Percentiles rank a stretch among this genome's conserved stretches.
Evolutionary conservation across 2,888 invertebrate genomes (phyloP).

Genomic region (Diaphora mendica): DNA sequence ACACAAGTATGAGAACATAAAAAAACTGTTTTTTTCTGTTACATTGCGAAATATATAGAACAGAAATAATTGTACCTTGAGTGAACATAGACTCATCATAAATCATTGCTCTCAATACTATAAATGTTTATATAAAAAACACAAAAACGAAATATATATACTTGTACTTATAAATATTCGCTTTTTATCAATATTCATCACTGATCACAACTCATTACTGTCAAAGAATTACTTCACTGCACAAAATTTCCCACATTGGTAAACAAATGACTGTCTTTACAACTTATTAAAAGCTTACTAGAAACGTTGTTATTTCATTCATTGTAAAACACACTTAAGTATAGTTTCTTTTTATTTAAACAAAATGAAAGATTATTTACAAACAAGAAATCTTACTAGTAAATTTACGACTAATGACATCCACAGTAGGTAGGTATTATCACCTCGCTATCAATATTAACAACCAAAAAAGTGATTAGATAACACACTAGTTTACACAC

Average conservation of each 20-base stretch:
- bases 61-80: not conserved
- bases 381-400: not conserved
- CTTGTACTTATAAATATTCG: not conserved
- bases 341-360: not conserved
- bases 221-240: not conserved
- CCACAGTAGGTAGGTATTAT: not conserved
- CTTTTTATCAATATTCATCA: not conserved
- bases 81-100: not conserved
- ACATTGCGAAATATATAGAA: not conserved
- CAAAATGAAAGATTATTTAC: not conserved
- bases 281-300: not conserved
- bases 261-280: not conserved
- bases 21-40: not conserved
- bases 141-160: not conserved
- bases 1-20: not conserved
- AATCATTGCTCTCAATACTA: not conserved
- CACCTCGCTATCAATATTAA: slow-evolving; percentile 2
- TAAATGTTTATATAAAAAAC: not conserved
- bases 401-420: not conserved
- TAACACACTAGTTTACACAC: not conserved
- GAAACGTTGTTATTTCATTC: not conserved
- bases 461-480: not conserved
- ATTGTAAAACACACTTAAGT: not conserved
- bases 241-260: not conserved
- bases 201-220: not conserved